Percentiles rank a stretch among this genome's conserved stretches.
Evolutionary conservation across 2,888 invertebrate species (phyloP).

Genomic region (Anagyrus pseudococci): DNA sequence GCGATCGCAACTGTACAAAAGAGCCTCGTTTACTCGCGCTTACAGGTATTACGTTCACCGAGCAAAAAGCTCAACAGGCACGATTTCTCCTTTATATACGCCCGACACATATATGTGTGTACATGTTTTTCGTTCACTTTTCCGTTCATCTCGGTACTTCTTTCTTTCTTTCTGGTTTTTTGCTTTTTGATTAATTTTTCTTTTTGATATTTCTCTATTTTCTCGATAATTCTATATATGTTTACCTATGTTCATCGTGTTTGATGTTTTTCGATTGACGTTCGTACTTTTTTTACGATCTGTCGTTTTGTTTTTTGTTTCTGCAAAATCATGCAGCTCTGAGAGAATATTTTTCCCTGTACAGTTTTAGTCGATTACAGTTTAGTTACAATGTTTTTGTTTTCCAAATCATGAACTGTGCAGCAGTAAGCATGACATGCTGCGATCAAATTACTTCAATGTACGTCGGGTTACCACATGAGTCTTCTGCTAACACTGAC

Average conservation of each 20-base stretch:
- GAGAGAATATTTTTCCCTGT: too few species aligned
- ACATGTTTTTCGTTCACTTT: constrained; percentile 17
- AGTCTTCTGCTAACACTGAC: constrained; percentile 57
- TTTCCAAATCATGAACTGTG: too few species aligned
- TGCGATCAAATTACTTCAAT: background rate
- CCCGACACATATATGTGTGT: constrained; percentile 14
- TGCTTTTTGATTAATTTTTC: background rate
- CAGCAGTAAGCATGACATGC: constrained; percentile 1
- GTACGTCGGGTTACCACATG: constrained; percentile 19
- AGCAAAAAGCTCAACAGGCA: constrained; percentile 33
- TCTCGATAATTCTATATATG: too few species aligned
- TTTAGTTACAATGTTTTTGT: too few species aligned
- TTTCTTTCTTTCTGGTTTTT: background rate
- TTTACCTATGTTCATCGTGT: too few species aligned
- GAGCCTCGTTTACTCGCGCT: constrained; percentile 18
- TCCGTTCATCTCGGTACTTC: background rate
- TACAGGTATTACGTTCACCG: constrained; percentile 21
- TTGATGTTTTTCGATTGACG: too few species aligned
- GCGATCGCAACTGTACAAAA: constrained; percentile 11
- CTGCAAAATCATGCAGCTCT: too few species aligned
- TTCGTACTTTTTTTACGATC: too few species aligned
- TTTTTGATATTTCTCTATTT: background rate
- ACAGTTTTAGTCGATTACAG: too few species aligned
- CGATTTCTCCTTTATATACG: constrained; percentile 31
- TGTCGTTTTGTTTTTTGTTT: too few species aligned